Base-by-base conservation (phyloP, 2,113 vertebrate species). In the Pholis gunnellus region DNA sequence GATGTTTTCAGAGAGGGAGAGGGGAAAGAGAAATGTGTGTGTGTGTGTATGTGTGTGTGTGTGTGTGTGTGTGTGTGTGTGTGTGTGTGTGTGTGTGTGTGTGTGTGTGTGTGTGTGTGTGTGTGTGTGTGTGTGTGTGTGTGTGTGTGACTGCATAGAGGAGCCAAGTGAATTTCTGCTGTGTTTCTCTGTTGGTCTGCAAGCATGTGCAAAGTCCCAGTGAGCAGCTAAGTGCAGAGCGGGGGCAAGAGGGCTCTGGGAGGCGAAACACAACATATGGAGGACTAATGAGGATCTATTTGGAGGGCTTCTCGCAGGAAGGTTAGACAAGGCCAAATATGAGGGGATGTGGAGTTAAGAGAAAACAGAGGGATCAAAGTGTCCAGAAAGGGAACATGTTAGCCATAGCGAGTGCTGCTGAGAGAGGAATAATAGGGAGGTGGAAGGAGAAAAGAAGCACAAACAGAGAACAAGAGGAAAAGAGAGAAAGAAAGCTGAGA, bases 221-320 rank as follows among this genome's bases (percentile, higher is more conserved):
- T 59, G 82, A 88, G 83, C 79, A 57, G 76, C 72, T 81, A 56
- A 76, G 85, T 59, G 78, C 78, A 42, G 76, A 65, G 73, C 69
- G 54, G 73, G 81, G 78, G 82, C 82, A 80, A 61, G 78, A 75
- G 85, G 81, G 82, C 87, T 70, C 6, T 15, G 54, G 76, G 76
- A 82, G 87, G 82, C 27, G 42, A 56, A 89, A 85, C 69, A 72
- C 77, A 92, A 86, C 91, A 93, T 88, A 93, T 81, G 89, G 86
- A 86, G 68, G 73, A 70, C 77, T 88, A 89, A 91, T 84, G 76
- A 91, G 82, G 70, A 82, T 91, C 75, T 87, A 78, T 89, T 88
- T 88, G 78, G 69, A 89, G 79, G 76, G 72, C 38, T 83, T 84
- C 61, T 87, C 18, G 17, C 63, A 48, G 79, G 75, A 85, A 87